Evolutionary conservation across 2,797 vertebrate species (phyloP).

Genomic region (Eulemur rubriventer): DNA sequence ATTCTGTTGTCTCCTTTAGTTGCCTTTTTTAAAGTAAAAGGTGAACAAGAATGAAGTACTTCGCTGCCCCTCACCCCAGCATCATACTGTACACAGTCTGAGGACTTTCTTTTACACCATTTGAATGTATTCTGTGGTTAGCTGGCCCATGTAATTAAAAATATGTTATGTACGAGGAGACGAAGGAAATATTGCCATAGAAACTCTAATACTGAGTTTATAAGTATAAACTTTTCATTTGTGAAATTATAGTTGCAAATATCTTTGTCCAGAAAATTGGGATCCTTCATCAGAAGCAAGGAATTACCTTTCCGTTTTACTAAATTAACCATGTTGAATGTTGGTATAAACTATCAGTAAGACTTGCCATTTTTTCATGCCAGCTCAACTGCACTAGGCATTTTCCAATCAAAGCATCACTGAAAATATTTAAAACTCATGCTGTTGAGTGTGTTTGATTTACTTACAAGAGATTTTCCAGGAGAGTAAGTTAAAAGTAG

Average conservation of each 20-base stretch:
- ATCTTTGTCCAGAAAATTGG: background rate
- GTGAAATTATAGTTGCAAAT: background rate
- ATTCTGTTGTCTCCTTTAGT: background rate
- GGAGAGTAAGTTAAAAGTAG: background rate
- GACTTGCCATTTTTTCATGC: background rate
- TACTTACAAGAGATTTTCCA: background rate
- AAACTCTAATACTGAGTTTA: background rate
- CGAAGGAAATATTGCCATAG: background rate
- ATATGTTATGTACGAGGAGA: background rate
- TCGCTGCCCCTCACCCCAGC: background rate
- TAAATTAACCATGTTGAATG: background rate
- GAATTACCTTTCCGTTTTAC: background rate
- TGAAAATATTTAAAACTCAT: background rate
- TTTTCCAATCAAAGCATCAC: background rate
- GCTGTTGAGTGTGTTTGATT: background rate
- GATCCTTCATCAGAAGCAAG: background rate
- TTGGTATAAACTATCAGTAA: background rate
- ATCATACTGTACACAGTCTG: background rate
- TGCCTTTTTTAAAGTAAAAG: background rate
- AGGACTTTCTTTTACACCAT: background rate
- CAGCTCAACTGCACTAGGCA: background rate
- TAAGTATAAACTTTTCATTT: background rate
- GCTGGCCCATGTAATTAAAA: background rate
- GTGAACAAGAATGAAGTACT: background rate
- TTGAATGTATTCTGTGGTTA: background rate